phyloP scores from a whole-genome alignment of 2,797 vertebrate species.

The Ctenosaura bakeri region DNA sequence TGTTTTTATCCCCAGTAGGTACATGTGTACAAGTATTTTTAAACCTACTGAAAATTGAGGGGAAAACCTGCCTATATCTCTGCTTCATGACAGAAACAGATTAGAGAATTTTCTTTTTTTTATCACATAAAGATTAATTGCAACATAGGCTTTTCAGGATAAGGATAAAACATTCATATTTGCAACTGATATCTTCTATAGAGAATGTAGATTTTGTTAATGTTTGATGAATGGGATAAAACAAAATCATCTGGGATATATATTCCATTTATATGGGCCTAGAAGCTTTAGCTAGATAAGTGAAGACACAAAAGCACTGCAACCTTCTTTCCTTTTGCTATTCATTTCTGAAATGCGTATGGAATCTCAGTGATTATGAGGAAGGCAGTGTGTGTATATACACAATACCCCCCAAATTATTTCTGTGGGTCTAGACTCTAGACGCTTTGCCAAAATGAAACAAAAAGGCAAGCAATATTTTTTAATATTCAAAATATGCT shows the following conservation, averaged over 20 bases:
- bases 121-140: conserved; percentile 16
- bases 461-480: conserved; percentile 28
- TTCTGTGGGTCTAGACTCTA: conserved; percentile 21
- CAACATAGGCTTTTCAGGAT: background rate
- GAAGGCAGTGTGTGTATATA: background rate
- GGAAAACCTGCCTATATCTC: background rate
- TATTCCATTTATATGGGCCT: background rate
- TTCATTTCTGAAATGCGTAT: background rate
- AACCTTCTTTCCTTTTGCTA: background rate
- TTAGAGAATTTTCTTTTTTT: background rate
- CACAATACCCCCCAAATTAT: background rate
- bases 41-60: background rate
- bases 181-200: background rate
- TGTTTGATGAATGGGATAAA: background rate
- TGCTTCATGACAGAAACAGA: background rate
- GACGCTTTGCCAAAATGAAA: conserved; percentile 38
- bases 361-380: background rate
- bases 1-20: no score
- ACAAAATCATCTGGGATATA: conserved; percentile 27
- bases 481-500: conserved; percentile 27
- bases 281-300: background rate
- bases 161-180: conserved; percentile 6
- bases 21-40: background rate
- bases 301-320: background rate
- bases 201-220: background rate